phyloP scores from a whole-genome alignment of 1,140 invertebrate species.

The Aricia agestis region DNA sequence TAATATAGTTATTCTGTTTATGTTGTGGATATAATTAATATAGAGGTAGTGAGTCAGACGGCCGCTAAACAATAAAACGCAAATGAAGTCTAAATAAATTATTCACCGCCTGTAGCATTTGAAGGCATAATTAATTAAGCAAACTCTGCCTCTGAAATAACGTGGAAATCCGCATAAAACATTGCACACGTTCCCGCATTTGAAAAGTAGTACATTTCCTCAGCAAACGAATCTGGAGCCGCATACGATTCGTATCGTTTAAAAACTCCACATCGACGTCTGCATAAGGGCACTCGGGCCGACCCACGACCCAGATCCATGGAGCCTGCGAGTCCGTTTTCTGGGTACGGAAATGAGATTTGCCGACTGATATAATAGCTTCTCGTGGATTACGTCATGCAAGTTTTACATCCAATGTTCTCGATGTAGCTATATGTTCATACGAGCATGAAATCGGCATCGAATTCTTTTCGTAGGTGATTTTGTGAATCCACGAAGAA shows the following conservation, averaged over 20 bases:
- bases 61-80: not conserved
- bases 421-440: too few relatives aligned
- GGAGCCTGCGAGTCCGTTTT: slow-evolving; percentile 43
- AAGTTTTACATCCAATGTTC: slow-evolving; percentile 15
- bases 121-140: not conserved
- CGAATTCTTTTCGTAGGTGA: too few relatives aligned
- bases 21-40: too few relatives aligned
- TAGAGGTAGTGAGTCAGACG: not conserved
- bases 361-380: slow-evolving; percentile 57
- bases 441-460: too few relatives aligned
- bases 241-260: slow-evolving; percentile 10
- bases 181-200: not conserved
- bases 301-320: slow-evolving; percentile 29
- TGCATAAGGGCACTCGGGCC: slow-evolving; percentile 23
- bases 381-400: slow-evolving; percentile 51
- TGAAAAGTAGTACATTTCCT: not conserved
- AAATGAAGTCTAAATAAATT: not conserved
- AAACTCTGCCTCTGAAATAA: not conserved
- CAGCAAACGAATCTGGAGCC: not conserved
- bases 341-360: slow-evolving; percentile 62
- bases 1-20: too few relatives aligned
- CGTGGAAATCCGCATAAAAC: not conserved
- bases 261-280: slow-evolving; percentile 23
- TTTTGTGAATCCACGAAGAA: too few relatives aligned
- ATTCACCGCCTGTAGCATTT: not conserved